Percentiles rank a stretch among this genome's conserved stretches.
Conservation (phyloP, 2,888 invertebrate genomes). For the Celastrina argiolus region DNA sequence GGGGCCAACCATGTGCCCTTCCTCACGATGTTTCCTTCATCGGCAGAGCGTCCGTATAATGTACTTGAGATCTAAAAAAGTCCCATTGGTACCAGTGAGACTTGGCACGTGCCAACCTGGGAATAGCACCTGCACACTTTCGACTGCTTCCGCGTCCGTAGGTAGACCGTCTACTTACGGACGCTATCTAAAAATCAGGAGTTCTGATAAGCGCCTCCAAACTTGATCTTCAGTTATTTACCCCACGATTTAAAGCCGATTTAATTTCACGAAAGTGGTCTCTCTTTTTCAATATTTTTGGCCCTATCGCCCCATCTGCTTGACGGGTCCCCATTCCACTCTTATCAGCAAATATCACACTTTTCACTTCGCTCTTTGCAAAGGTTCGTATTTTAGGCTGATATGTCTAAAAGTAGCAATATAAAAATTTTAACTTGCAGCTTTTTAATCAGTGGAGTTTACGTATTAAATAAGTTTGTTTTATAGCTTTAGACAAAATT, state of each 20-base stretch:
- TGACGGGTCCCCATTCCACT: background rate
- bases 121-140: no score
- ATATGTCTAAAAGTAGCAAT: background rate
- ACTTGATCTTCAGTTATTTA: background rate
- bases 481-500: no score
- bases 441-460: background rate
- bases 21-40: no score
- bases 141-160: no score
- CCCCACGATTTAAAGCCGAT: background rate
- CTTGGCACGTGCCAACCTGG: no score
- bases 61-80: no score
- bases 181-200: no score
- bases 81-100: no score
- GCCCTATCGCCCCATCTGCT: background rate
- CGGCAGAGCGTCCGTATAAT: no score
- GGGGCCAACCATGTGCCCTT: no score
- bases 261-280: background rate
- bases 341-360: slow-evolving; percentile 11
- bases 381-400: background rate
- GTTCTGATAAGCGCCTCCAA: no score
- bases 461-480: background rate
- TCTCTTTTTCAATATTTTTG: slow-evolving; percentile 8
- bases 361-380: background rate
- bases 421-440: background rate
- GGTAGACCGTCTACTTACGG: no score